Conservation (phyloP, 2,888 invertebrate species). For the Eupithecia abbreviata region DNA sequence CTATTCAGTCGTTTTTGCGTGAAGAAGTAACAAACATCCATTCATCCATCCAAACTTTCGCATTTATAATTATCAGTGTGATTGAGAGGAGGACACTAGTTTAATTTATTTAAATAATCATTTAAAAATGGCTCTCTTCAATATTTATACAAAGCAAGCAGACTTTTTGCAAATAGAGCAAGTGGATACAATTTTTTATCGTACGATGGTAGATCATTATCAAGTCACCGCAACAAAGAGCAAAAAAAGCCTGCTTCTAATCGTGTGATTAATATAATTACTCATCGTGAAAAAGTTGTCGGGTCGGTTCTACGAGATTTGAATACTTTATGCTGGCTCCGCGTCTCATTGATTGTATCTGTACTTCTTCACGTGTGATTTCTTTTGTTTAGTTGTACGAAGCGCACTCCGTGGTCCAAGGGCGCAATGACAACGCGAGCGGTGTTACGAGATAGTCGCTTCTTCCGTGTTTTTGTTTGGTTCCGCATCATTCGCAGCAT, state of each 20-base stretch:
- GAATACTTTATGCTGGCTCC: constrained; percentile 37
- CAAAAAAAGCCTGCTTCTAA: constrained; percentile 46
- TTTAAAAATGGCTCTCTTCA: not conserved
- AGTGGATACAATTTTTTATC: not conserved
- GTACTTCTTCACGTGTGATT: constrained; percentile 30
- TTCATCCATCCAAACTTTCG: no score
- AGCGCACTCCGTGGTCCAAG: constrained; percentile 56
- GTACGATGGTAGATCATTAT: constrained; percentile 2
- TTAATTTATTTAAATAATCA: not conserved
- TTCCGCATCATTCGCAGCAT: constrained; percentile 68
- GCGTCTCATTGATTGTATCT: constrained; percentile 26
- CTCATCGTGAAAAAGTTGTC: constrained; percentile 56
- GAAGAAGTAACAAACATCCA: no score
- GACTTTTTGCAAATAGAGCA: not conserved
- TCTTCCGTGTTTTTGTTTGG: constrained; percentile 78
- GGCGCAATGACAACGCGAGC: constrained; percentile 72
- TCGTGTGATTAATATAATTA: constrained; percentile 60
- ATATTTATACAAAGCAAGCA: not conserved
- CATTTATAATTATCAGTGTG: no score
- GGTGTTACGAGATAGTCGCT: constrained; percentile 46
- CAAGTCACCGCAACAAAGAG: constrained; percentile 25
- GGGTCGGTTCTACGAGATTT: constrained; percentile 45
- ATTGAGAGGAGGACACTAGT: not conserved
- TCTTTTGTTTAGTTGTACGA: constrained; percentile 26
- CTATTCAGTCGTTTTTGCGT: no score